Evolutionary conservation across 2,113 vertebrate species (phyloP).

Genomic region (Chrysochloris asiatica): DNA sequence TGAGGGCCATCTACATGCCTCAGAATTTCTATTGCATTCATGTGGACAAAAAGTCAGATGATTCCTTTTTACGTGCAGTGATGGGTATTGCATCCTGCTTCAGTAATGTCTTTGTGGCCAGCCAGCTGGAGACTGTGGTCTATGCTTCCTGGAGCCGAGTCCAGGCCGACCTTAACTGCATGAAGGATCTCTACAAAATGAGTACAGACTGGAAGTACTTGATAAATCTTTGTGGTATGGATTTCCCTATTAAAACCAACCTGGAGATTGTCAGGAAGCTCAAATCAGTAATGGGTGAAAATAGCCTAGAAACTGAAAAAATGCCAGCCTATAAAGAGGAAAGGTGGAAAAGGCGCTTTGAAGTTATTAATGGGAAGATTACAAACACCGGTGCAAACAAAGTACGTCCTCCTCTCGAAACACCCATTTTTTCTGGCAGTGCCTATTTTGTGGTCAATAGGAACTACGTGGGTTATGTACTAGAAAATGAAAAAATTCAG

Average conservation of each 20-base stretch:
- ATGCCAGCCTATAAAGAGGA: slow-evolving; percentile 85
- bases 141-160: slow-evolving; percentile 93
- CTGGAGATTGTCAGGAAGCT: slow-evolving; percentile 91
- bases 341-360: slow-evolving; percentile 84
- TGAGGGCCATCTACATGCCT: slow-evolving; percentile 87
- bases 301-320: slow-evolving; percentile 91
- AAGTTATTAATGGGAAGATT: slow-evolving; percentile 84
- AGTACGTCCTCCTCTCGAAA: slow-evolving; percentile 84
- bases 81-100: slow-evolving; percentile 89
- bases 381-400: slow-evolving; percentile 83
- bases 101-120: slow-evolving; percentile 91
- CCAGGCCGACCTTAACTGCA: slow-evolving; percentile 96
- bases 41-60: slow-evolving; percentile 87
- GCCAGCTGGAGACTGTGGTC: slow-evolving; percentile 86
- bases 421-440: slow-evolving; percentile 89
- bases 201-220: slow-evolving; percentile 91
- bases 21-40: slow-evolving; percentile 91
- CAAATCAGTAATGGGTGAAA: slow-evolving; percentile 86
- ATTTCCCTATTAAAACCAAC: slow-evolving; percentile 96
- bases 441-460: slow-evolving; percentile 92
- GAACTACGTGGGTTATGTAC: slow-evolving; percentile 85
- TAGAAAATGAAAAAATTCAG: slow-evolving; percentile 84
- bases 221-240: slow-evolving; percentile 94
- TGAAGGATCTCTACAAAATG: slow-evolving; percentile 89
- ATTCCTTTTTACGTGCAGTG: slow-evolving; percentile 85